phyloP scores from a whole-genome alignment of 2,113 vertebrate genomes.

The Cygnus atratus region DNA sequence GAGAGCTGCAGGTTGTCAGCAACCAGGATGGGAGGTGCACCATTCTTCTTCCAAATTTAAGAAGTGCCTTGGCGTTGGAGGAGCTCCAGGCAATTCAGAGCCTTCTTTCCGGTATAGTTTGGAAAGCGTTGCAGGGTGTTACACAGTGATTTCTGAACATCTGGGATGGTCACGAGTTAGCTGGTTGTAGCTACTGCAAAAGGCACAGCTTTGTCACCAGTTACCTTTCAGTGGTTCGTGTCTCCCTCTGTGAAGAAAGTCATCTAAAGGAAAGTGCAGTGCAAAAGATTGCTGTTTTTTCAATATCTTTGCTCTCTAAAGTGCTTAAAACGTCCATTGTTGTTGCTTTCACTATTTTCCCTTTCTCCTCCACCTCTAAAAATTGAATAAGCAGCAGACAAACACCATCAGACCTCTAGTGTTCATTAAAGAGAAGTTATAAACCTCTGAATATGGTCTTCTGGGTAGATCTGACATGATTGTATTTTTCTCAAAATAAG shows the following conservation, averaged over 20 bases:
- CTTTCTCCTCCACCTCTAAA: not conserved
- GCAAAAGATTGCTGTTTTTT: not conserved
- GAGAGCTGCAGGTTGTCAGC: not conserved
- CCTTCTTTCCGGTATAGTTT: not conserved
- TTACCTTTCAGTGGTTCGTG: not conserved
- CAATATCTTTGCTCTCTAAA: not conserved
- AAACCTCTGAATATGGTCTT: not conserved
- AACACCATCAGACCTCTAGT: not conserved
- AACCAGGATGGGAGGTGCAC: not conserved
- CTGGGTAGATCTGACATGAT: not conserved
- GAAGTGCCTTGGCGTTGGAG: not conserved
- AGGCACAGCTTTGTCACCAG: not conserved
- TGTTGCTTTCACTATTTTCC: not conserved
- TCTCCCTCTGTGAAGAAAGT: not conserved
- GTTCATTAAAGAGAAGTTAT: not conserved
- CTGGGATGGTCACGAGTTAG: not conserved
- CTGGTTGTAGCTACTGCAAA: not conserved
- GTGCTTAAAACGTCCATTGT: not conserved
- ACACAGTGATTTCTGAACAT: not conserved
- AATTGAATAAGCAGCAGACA: not conserved
- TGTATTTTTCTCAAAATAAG: not conserved
- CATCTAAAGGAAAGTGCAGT: not conserved
- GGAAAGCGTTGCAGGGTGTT: not conserved
- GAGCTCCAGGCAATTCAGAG: not conserved
- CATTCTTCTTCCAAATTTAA: not conserved